Evolutionary conservation across 2,888 invertebrate species (phyloP).

Genomic region (Volucella inflata): DNA sequence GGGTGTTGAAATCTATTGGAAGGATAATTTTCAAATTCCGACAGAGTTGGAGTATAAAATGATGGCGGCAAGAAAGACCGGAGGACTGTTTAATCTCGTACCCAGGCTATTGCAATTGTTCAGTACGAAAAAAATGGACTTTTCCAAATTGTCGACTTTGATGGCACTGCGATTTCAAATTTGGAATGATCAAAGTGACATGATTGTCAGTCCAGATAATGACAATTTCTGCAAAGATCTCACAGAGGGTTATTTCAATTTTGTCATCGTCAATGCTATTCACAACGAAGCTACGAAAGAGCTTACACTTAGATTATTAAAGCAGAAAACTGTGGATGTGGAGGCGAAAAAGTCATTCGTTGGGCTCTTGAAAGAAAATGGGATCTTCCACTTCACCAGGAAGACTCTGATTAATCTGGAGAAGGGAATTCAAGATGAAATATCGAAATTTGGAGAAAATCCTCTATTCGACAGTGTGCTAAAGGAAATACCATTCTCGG

Average conservation of each 20-base stretch:
- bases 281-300: constrained; percentile 88
- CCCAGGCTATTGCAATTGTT: constrained; percentile 97
- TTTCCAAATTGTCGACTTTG: constrained; percentile 91
- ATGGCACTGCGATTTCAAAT: constrained; percentile 98
- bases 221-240: constrained; percentile 98
- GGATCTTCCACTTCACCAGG: constrained; percentile 93
- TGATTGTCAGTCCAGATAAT: constrained; percentile 92
- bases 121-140: constrained; percentile 93
- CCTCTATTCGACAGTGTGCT: constrained; percentile 89
- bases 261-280: constrained; percentile 97
- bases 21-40: constrained; percentile 96
- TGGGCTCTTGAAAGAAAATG: constrained; percentile 91
- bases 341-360: constrained; percentile 98
- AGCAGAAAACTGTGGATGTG: constrained; percentile 94
- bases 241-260: constrained; percentile 99
- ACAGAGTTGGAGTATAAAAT: constrained; percentile 96
- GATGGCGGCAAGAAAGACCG: constrained; percentile 97
- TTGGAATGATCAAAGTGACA: constrained; percentile 96
- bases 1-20: constrained; percentile 99
- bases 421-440: constrained; percentile 89
- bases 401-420: constrained; percentile 89
- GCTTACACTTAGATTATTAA: constrained; percentile 93
- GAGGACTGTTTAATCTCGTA: constrained; percentile 97
- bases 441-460: constrained; percentile 91
- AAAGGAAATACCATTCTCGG: constrained; percentile 84